These are phyloP conservation scores for Pseudochirops cupreus DNA, from an alignment of 2,797 vertebrate species.

Conservation along the genomic window DNA sequence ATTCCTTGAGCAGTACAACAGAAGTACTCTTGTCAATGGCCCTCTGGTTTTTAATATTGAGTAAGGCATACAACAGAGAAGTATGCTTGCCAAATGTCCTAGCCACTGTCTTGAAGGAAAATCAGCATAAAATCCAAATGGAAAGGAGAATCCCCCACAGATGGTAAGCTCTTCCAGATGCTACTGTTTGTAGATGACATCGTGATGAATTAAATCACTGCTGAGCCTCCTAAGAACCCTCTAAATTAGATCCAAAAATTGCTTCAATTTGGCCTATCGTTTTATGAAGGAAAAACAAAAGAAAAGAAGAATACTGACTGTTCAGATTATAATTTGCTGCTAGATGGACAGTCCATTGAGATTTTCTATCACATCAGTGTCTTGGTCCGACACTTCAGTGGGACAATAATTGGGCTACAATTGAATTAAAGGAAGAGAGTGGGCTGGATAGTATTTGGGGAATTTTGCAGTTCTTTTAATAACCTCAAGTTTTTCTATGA, in stretches of 20 bases:
- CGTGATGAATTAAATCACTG: not conserved
- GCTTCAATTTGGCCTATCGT: not conserved
- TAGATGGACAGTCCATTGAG: not conserved
- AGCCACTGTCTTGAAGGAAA: not conserved
- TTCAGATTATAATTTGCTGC: not conserved
- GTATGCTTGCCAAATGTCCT: not conserved
- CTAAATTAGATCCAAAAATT: not conserved
- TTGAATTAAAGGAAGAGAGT: not conserved
- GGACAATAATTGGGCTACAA: not conserved
- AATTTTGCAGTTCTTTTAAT: not conserved
- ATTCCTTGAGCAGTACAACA: not conserved
- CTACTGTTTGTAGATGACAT: not conserved
- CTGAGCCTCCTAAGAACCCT: not conserved
- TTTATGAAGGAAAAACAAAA: not conserved
- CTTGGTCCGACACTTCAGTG: not conserved
- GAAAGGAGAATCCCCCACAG: not conserved
- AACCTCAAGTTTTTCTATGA: not conserved
- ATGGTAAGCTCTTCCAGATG: not conserved
- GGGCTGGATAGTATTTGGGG: not conserved
- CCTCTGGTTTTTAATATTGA: not conserved
- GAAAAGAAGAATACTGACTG: not conserved
- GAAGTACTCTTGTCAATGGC: not conserved
- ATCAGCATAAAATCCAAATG: not conserved
- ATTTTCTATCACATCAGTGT: not conserved
- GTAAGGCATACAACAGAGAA: not conserved